phyloP scores from a whole-genome alignment of 37 sponge, comb jelly and placozoan genomes.

The Beroe ovata region DNA sequence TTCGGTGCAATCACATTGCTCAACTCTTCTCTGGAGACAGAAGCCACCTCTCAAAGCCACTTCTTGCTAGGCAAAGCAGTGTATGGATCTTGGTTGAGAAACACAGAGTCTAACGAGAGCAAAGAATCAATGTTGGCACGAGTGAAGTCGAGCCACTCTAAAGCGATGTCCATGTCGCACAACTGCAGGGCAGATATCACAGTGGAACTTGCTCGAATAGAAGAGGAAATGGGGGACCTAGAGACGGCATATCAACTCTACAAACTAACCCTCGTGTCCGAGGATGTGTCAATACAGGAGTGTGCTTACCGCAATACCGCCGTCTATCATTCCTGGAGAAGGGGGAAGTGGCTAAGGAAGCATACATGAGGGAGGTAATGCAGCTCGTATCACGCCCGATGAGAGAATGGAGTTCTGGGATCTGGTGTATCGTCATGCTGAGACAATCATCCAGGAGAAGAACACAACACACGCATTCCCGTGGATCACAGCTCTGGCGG shows the following conservation, averaged over 20 bases:
- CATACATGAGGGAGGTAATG: background rate
- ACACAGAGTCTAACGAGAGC: background rate
- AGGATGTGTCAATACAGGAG: slow-evolving; percentile 52
- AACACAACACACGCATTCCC: background rate
- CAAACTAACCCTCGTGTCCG: slow-evolving; percentile 1
- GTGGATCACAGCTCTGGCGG: slow-evolving; percentile 19
- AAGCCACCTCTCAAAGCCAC: background rate
- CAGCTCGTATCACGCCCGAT: too few relatives aligned
- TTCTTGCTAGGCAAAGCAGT: slow-evolving; percentile 21
- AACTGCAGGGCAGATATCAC: slow-evolving; percentile 11
- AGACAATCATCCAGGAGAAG: background rate
- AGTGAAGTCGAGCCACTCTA: background rate
- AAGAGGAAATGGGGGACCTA: background rate
- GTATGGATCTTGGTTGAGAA: background rate
- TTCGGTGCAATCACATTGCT: slow-evolving; percentile 19
- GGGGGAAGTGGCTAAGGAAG: background rate
- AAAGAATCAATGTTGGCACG: background rate
- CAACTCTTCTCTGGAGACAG: background rate
- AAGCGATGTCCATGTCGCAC: background rate
- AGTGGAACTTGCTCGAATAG: background rate
- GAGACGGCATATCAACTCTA: background rate
- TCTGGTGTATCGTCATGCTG: background rate
- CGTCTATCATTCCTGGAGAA: background rate
- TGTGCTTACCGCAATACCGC: slow-evolving; percentile 2
- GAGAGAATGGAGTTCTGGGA: slow-evolving; percentile 49